Percentiles rank a stretch among this genome's conserved stretches.
phyloP scores from a whole-genome alignment of 2,797 vertebrate species.

The Peromyscus attwateri region DNA sequence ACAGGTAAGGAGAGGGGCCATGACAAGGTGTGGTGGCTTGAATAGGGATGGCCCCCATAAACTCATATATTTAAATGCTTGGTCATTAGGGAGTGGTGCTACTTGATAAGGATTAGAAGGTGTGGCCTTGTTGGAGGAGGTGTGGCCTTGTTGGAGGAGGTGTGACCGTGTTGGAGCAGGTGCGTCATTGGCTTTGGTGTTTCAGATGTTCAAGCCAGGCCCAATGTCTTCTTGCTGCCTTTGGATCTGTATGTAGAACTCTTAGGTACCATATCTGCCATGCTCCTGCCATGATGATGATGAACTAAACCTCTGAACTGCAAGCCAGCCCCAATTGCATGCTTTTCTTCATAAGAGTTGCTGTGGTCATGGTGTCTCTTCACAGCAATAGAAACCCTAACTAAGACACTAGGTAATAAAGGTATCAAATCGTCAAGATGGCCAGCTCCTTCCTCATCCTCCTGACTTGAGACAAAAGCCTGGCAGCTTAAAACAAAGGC shows the following conservation, averaged over 20 bases:
- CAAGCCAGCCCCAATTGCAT: no score
- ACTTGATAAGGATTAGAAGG: not conserved
- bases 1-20: not conserved
- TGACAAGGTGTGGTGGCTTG: not conserved
- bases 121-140: not conserved
- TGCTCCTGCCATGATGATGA: not conserved
- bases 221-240: not conserved
- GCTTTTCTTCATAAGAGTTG: no score
- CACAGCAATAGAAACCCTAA: not conserved
- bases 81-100: not conserved
- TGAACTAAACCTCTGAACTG: not conserved
- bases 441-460: not conserved
- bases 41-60: not conserved
- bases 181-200: not conserved
- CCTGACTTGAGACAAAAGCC: not conserved
- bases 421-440: not conserved
- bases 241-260: not conserved
- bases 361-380: not conserved
- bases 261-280: not conserved
- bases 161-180: not conserved
- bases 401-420: not conserved
- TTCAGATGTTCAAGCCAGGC: not conserved
- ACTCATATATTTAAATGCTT: not conserved
- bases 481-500: not conserved
- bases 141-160: not conserved